Evolutionary conservation across 2,797 vertebrate species (phyloP).

Genomic region (Lutjanus argentimaculatus): DNA sequence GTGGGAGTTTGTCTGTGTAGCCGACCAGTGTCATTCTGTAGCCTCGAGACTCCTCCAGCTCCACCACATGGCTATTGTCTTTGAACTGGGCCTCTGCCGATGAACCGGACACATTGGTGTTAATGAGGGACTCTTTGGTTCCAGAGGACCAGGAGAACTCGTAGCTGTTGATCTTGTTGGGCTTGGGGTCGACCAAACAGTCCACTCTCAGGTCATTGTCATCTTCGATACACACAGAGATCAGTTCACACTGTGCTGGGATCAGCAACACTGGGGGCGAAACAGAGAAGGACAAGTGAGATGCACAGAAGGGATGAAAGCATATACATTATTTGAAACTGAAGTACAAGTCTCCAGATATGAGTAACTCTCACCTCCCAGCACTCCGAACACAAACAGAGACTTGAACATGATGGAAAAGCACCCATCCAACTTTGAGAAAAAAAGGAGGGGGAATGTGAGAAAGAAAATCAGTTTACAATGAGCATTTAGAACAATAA

Average conservation of each 20-base stretch:
- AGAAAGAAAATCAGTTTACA: neutral
- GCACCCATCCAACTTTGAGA: constrained; percentile 60
- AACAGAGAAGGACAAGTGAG: constrained; percentile 22
- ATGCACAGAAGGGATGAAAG: neutral
- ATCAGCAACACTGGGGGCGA: constrained; percentile 70
- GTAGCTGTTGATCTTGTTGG: constrained; percentile 75
- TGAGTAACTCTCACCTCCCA: constrained; percentile 73
- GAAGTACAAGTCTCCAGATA: neutral
- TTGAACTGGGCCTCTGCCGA: constrained; percentile 71
- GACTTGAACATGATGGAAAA: constrained; percentile 74
- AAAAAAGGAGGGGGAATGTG: constrained; percentile 6
- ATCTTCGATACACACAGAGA: constrained; percentile 82
- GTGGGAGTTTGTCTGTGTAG: constrained; percentile 70
- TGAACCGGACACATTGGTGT: constrained; percentile 84
- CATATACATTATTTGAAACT: neutral
- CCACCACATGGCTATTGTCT: constrained; percentile 73
- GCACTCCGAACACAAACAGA: constrained; percentile 70
- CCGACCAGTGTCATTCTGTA: constrained; percentile 78
- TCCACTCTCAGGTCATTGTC: constrained; percentile 84
- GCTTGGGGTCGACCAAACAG: constrained; percentile 70
- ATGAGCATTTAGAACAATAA: neutral
- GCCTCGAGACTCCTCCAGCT: constrained; percentile 72
- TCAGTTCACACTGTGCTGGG: constrained; percentile 58
- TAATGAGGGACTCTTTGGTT: constrained; percentile 78
- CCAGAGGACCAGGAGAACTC: constrained; percentile 85